Conservation (phyloP, 2,113 vertebrate species). For the Neolamprologus modestus region DNA sequence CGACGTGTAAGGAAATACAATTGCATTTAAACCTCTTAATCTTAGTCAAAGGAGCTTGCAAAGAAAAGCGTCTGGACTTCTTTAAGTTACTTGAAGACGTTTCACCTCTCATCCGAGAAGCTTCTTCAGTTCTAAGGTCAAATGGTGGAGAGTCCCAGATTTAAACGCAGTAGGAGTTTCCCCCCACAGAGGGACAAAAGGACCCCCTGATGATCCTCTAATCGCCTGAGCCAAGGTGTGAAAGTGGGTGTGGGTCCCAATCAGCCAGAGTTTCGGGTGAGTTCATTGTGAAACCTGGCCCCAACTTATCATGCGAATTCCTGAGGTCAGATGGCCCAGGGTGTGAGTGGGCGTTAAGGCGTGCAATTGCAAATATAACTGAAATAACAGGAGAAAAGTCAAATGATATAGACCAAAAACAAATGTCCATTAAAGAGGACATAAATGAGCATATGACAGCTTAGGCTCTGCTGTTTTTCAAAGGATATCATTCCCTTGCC, state of each 20-base stretch:
- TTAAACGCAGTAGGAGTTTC: rapidly evolving
- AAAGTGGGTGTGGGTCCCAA: rapidly evolving
- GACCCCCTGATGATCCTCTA: neutral
- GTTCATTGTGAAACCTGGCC: rapidly evolving
- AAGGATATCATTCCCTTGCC: neutral
- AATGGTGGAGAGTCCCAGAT: neutral
- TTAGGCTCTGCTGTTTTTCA: neutral
- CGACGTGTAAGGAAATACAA: rapidly evolving
- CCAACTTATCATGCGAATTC: neutral
- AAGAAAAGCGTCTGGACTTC: neutral
- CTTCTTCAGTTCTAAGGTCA: neutral
- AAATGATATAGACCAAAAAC: neutral
- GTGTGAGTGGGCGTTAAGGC: no score
- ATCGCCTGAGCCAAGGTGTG: rapidly evolving
- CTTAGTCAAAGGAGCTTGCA: rapidly evolving
- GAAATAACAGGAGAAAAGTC: neutral
- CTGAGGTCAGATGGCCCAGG: rapidly evolving
- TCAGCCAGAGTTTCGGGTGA: neutral
- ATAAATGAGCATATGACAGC: neutral
- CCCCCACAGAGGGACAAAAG: neutral
- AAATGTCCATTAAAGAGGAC: neutral
- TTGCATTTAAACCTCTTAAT: neutral
- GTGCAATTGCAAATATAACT: neutral
- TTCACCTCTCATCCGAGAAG: neutral
- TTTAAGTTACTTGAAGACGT: rapidly evolving